A percentile compares a stretch with the other conserved stretches of the same genome.
phyloP scores from a whole-genome alignment of 1,140 invertebrate species.

The Telenomus remus region DNA sequence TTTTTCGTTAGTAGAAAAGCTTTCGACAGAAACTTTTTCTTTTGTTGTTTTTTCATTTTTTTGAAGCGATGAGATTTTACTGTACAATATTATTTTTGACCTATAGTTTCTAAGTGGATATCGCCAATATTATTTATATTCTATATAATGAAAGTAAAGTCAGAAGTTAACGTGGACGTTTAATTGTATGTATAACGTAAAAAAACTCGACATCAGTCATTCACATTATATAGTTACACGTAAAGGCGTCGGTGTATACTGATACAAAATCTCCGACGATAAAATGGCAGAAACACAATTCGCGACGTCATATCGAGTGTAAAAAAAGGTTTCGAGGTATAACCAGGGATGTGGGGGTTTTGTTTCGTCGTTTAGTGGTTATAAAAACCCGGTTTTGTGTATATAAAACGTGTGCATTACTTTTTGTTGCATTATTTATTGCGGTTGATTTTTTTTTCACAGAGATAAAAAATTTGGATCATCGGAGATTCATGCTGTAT shows the following conservation, averaged over 20 bases:
- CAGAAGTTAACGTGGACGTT: constrained; percentile 67
- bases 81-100: constrained; percentile 57
- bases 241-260: constrained; percentile 51
- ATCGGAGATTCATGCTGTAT: constrained; percentile 58
- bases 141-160: constrained; percentile 67
- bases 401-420: constrained; percentile 35
- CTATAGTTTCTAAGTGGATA: constrained; percentile 71
- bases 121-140: constrained; percentile 74
- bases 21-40: background rate
- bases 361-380: constrained; percentile 29
- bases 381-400: constrained; percentile 37
- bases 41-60: too few relatives aligned
- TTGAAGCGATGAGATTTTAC: constrained; percentile 39
- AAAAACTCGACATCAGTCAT: constrained; percentile 65
- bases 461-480: constrained; percentile 55
- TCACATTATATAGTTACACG: constrained; percentile 59
- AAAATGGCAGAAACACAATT: constrained; percentile 28
- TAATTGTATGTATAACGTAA: constrained; percentile 70
- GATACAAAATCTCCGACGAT: constrained; percentile 57
- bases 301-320: constrained; percentile 20
- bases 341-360: constrained; percentile 23
- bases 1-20: background rate
- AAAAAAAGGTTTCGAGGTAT: constrained; percentile 31
- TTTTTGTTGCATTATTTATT: constrained; percentile 47
- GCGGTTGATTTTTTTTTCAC: constrained; percentile 40